A percentile compares a stretch with the other conserved stretches of the same genome.
Conservation (phyloP, 92 coral and sea anemone genomes). For the Zoanthus solanderi region DNA sequence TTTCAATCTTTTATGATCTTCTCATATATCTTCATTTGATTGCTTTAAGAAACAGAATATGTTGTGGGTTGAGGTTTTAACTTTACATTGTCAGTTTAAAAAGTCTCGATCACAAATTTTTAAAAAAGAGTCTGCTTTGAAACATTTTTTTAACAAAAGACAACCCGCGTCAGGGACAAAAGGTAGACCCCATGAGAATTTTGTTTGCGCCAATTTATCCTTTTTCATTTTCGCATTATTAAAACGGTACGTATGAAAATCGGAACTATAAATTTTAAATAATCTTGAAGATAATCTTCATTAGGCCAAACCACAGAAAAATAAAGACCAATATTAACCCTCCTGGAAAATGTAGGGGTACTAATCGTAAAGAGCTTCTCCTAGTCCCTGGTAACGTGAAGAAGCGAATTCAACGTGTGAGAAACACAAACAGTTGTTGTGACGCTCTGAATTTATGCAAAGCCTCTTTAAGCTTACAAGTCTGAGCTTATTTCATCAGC, state of each 20-base stretch:
- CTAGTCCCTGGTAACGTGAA: neutral
- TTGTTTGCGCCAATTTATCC: neutral
- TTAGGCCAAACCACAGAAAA: too few relatives aligned
- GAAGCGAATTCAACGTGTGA: neutral
- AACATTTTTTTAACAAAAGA: too few relatives aligned
- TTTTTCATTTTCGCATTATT: neutral
- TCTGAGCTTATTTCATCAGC: neutral
- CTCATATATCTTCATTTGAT: neutral
- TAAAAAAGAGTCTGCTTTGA: too few relatives aligned
- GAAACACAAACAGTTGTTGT: neutral
- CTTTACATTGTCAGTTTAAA: neutral
- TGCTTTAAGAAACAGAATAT: neutral
- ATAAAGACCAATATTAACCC: too few relatives aligned
- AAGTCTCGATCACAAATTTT: too few relatives aligned
- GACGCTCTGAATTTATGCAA: neutral
- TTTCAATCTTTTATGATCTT: constrained; percentile 4
- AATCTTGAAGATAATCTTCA: neutral
- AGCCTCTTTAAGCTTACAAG: neutral
- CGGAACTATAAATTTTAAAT: neutral
- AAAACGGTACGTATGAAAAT: neutral
- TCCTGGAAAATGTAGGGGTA: too few relatives aligned
- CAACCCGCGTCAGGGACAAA: too few relatives aligned
- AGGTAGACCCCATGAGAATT: neutral
- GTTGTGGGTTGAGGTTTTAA: neutral
- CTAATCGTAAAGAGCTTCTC: too few relatives aligned